Base-by-base conservation (phyloP, 2,797 vertebrate genomes). In the Apogon hyalosoma region DNA sequence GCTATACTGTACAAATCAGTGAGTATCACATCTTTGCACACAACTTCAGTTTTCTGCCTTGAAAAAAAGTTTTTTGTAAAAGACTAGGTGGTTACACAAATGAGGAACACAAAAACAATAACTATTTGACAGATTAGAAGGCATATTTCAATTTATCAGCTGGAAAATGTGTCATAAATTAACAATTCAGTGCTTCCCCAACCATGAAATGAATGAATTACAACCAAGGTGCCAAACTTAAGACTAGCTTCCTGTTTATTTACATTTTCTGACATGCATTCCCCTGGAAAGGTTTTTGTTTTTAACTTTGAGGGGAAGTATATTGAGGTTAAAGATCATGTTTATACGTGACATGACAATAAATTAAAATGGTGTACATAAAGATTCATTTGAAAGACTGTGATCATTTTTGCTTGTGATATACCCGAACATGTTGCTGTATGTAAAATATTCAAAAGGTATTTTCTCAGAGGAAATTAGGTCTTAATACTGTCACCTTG, bases 401-500 rank as follows among this genome's bases (percentile, higher is more conserved):
- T 28, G 11, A 39, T 11, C 11, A 36, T 8, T 36, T 36, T 36
- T 49, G 45, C 42, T 31, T 11, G 10, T 45, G 18, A 41, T 36
- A 54, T 57, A 52, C 16, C n/a, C n/a, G n/a, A 19, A 31, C 33
- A n/a, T n/a, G 33, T 36, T 36, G 9, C 33, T 36, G 33, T 33
- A 33, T 33, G 31, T 10, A 8, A 36, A 36, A 36, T 19, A 55
- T 12, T 19, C 13, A 42, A 28, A 48, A 48, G 40, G 7, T 21
- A 13, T 6, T 46, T 19, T 38, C 11, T 8, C 4, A n/a, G 8
- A 18, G 58, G 40, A 71, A 72, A 63, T 31, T 10, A 38, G 42
- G 15, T 51, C 38, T 14, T 38, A 46, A 15, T 39, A 24, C 13
- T 36, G 53, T 33, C 31, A 62, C 62, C 3, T 47, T 63, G 53